Percentiles rank a stretch among this genome's conserved stretches.
phyloP scores from a whole-genome alignment of 1,140 invertebrate species.

The Marisa cornuarietis region DNA sequence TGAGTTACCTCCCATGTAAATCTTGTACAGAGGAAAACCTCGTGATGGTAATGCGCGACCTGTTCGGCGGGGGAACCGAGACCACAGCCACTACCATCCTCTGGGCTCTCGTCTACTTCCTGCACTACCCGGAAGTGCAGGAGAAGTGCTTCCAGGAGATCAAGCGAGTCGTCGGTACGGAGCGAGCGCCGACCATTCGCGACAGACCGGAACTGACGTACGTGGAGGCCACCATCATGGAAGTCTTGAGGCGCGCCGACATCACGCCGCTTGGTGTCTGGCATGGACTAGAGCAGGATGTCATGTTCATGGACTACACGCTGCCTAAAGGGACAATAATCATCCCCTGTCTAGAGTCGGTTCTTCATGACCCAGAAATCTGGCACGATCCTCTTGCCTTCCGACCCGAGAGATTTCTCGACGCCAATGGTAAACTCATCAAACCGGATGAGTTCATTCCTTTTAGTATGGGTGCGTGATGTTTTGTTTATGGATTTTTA shows the following conservation, averaged over 20 bases:
- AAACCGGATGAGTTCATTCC: slow-evolving; percentile 35
- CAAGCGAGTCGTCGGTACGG: slow-evolving; percentile 65
- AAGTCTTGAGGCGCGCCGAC: slow-evolving; percentile 31
- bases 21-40: slow-evolving; percentile 29
- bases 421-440: slow-evolving; percentile 32
- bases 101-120: slow-evolving; percentile 88
- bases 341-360: slow-evolving; percentile 52
- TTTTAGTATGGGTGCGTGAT: slow-evolving; percentile 34
- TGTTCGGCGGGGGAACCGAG: slow-evolving; percentile 91
- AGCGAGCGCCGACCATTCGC: slow-evolving; percentile 21
- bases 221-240: slow-evolving; percentile 39
- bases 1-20: not conserved
- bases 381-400: slow-evolving; percentile 79
- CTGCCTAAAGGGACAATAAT: slow-evolving; percentile 59
- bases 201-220: slow-evolving; percentile 40
- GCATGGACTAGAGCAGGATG: slow-evolving; percentile 45
- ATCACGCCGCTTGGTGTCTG: slow-evolving; percentile 57
- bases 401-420: slow-evolving; percentile 72
- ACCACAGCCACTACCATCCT: slow-evolving; percentile 84
- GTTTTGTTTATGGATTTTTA: no score
- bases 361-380: slow-evolving; percentile 50
- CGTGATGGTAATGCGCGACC: slow-evolving; percentile 69
- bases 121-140: slow-evolving; percentile 78
- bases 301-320: slow-evolving; percentile 48
- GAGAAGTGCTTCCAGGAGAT: slow-evolving; percentile 85